A percentile compares a stretch with the other conserved stretches of the same genome.
Evolutionary conservation across 2,888 invertebrate genomes (phyloP).

Genomic region (Drosophila koepferae): DNA sequence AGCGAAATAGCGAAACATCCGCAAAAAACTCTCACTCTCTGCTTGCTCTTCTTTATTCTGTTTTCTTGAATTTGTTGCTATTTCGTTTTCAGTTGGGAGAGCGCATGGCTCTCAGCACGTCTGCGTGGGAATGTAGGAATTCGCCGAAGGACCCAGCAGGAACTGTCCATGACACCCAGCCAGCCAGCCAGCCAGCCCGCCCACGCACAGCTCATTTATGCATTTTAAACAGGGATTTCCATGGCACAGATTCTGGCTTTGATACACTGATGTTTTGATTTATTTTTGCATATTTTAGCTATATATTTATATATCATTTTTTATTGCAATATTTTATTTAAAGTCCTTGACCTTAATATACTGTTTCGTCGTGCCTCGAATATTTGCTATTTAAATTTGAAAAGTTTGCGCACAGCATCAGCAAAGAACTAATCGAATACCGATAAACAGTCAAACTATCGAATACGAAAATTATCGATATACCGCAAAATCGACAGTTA

Average conservation of each 20-base stretch:
- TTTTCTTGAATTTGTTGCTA: not conserved
- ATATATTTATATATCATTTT: not conserved
- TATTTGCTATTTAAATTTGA: not conserved
- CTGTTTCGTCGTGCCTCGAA: no score
- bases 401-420: slow-evolving; percentile 12
- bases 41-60: slow-evolving; percentile 8
- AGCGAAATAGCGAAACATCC: slow-evolving; percentile 35
- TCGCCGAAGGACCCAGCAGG: slow-evolving; percentile 41
- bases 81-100: slow-evolving; percentile 16
- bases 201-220: slow-evolving; percentile 11
- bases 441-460: not conserved
- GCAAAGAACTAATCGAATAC: not conserved
- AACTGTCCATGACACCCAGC: slow-evolving; percentile 36
- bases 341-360: no score
- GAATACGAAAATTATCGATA: not conserved
- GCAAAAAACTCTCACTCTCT: slow-evolving; percentile 24
- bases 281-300: not conserved
- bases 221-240: not conserved
- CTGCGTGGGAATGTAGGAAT: slow-evolving; percentile 55
- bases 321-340: no score
- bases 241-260: not conserved
- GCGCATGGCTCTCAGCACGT: slow-evolving; percentile 43
- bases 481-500: not conserved
- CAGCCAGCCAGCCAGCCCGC: not conserved
- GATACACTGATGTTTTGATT: not conserved